A percentile compares a stretch with the other conserved stretches of the same genome.
These are phyloP conservation scores for Jacana jacana DNA, from an alignment of 2,113 vertebrate genomes.

Conservation along the genomic window DNA sequence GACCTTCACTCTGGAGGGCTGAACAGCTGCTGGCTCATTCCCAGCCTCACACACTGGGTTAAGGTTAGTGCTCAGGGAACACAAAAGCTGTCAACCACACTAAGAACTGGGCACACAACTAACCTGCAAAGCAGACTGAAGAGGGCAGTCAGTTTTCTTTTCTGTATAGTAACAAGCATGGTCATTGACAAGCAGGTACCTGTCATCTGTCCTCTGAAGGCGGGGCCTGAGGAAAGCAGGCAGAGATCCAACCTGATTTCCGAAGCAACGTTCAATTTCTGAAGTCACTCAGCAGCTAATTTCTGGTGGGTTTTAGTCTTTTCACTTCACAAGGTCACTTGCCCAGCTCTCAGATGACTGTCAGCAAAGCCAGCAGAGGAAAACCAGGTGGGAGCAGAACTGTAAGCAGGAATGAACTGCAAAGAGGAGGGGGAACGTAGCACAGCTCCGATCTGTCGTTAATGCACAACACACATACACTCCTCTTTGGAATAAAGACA, in stretches of 20 bases:
- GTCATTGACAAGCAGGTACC: background rate
- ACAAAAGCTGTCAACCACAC: rapidly evolving
- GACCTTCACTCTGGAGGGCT: background rate
- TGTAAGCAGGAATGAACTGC: background rate
- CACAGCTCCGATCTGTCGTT: background rate
- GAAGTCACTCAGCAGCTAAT: background rate
- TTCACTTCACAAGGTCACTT: background rate
- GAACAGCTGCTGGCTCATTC: background rate
- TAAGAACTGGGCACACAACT: background rate
- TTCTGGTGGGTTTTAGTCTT: background rate
- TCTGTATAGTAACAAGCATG: background rate
- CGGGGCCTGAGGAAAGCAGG: background rate
- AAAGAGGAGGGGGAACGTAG: background rate
- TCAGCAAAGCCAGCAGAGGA: background rate
- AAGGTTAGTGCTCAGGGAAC: background rate
- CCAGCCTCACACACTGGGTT: background rate
- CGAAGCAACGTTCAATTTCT: background rate
- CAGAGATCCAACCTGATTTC: background rate
- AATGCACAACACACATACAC: background rate
- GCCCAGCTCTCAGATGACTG: background rate
- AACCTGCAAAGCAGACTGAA: background rate
- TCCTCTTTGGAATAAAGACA: constrained; percentile 27
- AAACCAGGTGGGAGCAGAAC: background rate
- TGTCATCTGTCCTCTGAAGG: background rate
- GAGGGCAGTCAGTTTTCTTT: background rate